Evolutionary conservation across 2,888 invertebrate genomes (phyloP).

Genomic region (Lingula anatina): DNA sequence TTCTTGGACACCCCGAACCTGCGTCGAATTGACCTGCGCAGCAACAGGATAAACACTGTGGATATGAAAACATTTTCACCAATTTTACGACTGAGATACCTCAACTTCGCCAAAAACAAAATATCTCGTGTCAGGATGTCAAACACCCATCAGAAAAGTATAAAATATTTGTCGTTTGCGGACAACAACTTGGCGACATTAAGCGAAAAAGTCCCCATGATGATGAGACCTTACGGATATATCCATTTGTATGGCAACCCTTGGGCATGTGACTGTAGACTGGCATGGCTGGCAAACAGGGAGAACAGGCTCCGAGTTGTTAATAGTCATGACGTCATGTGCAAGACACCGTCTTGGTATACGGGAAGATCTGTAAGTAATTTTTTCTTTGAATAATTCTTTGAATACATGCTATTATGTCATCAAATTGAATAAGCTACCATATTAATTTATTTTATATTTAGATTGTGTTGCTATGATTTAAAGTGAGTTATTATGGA

Average conservation of each 20-base stretch:
- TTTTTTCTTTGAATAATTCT: no score
- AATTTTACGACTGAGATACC: background rate
- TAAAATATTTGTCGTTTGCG: background rate
- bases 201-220: background rate
- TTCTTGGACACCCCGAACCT: background rate
- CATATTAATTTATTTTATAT: no score
- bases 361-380: no score
- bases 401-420: no score
- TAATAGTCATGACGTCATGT: no score
- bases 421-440: no score
- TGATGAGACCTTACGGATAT: background rate
- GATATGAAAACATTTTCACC: background rate
- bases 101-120: background rate
- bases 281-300: background rate
- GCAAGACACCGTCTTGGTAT: no score
- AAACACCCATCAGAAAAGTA: background rate
- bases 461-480: no score
- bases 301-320: no score
- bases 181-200: background rate
- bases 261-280: background rate
- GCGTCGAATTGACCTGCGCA: background rate
- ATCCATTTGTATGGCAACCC: background rate
- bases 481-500: no score
- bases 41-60: background rate
- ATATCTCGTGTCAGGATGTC: background rate